Evolutionary conservation across 2,797 vertebrate species (phyloP), one percentile per base, ranked within the genome.

Genomic region (Cheirogaleus major): DNA sequence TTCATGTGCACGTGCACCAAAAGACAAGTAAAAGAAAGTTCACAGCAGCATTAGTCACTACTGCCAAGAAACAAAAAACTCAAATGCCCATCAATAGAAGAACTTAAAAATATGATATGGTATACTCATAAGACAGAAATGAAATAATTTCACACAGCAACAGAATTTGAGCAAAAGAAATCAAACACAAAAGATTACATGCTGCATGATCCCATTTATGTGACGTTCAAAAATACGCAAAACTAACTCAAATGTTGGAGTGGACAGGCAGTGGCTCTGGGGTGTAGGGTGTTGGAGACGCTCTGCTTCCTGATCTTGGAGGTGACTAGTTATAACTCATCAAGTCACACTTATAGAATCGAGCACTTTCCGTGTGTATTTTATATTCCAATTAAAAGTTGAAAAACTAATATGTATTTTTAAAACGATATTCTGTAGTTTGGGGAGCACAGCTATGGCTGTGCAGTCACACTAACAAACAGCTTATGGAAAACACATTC

Each of bases 161-260:
- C 12, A 15, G 4, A 65, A 50, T 5, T 30, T 50, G 61, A 59
- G 55, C 38, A 32, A 22, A 83, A 89, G 63, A 55, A 57, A 72
- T 15, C 72, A 69, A 52, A 61, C 11, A 43, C 78, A 23, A 2
- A 50, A 45, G 5, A 20, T 10, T 11, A 45, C 6, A 5, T 0
- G 1, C n/a, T 3, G 30, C 15, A 69, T 7, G 2, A 76, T 6
- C 14, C 25, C 32, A 45, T 5, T 32, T 11, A 41, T 0, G 7
- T 2, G 3, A 17, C 32, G 20, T 4, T 35, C 14, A 22, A 32
- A 41, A 63, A 50, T 32, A 6, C 0, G 27, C 4, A 45, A 35
- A 18, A 18, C n/a, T 8, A 22, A 41, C 3, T 4, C 0, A 12
- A 25, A 27, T 27, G 18, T 3, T 72, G 27, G 79, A 59, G 55